phyloP scores from a whole-genome alignment of 2,113 vertebrate species.

The Globicephala melas region DNA sequence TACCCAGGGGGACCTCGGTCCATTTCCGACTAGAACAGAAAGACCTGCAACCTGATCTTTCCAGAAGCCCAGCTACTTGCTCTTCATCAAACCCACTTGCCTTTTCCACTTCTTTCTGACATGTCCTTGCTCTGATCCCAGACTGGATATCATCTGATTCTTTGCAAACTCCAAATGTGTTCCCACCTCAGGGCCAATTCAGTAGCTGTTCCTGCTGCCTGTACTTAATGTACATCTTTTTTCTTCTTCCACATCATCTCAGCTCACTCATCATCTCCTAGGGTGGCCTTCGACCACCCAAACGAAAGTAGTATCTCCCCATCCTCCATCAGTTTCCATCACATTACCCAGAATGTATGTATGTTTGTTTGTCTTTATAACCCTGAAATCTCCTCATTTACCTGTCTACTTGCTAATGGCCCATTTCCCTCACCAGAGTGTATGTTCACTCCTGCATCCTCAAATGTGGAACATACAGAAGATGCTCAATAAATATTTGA shows the following conservation, averaged over 20 bases:
- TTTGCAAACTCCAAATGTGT: background rate
- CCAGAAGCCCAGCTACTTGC: background rate
- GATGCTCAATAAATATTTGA: background rate
- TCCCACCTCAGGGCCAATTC: background rate
- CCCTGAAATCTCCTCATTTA: background rate
- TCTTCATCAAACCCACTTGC: background rate
- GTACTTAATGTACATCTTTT: background rate
- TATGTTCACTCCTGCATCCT: background rate
- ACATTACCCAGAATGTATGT: background rate
- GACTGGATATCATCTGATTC: background rate
- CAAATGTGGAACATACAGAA: background rate
- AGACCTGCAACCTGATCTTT: background rate
- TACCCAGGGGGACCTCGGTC: rapidly evolving
- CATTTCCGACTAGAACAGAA: background rate
- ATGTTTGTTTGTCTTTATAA: background rate
- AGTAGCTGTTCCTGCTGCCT: background rate
- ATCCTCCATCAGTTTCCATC: background rate
- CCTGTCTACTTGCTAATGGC: background rate
- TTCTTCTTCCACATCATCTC: background rate
- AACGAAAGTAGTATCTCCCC: background rate
- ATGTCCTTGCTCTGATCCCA: background rate
- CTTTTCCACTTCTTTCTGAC: background rate
- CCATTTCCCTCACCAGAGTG: background rate
- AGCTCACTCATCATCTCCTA: background rate
- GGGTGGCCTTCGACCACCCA: background rate